Percentiles rank a stretch among this genome's conserved stretches.
These are phyloP conservation scores for Apantesis nais DNA, from an alignment of 2,888 invertebrate genomes.

Conservation along the genomic window DNA sequence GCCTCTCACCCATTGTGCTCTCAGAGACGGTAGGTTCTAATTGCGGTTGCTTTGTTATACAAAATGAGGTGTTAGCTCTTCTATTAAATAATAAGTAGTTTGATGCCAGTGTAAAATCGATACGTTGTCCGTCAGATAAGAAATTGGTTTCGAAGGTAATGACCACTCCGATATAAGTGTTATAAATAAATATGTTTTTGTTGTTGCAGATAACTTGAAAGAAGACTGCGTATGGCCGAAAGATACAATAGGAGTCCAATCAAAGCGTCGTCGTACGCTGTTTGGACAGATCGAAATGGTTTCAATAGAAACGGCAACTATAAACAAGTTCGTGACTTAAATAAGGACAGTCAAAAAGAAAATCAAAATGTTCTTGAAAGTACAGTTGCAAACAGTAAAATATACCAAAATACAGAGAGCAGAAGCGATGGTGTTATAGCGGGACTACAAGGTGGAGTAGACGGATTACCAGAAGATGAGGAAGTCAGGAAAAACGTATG, in stretches of 20 bases:
- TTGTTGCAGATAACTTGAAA: conserved; percentile 78
- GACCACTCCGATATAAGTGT: conserved; percentile 39
- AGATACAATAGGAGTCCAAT: conserved; percentile 74
- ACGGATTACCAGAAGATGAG: conserved; percentile 62
- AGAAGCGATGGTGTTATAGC: conserved; percentile 68
- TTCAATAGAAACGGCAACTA: conserved; percentile 52
- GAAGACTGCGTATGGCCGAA: conserved; percentile 82
- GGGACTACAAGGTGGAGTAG: conserved; percentile 48
- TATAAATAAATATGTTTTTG: conserved; percentile 48
- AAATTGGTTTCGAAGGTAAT: conserved; percentile 56
- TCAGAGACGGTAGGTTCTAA: conserved; percentile 77
- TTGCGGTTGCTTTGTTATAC: conserved; percentile 82
- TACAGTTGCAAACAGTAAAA: conserved; percentile 42
- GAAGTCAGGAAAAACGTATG: conserved; percentile 78
- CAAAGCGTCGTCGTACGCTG: conserved; percentile 78
- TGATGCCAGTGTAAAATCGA: conserved; percentile 64
- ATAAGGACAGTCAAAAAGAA: conserved; percentile 47
- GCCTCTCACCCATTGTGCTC: conserved; percentile 74
- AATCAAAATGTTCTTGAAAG: conserved; percentile 52
- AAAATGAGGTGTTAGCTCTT: conserved; percentile 84
- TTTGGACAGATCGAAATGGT: conserved; percentile 72
- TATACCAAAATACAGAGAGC: conserved; percentile 33
- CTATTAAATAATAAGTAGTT: conserved; percentile 83
- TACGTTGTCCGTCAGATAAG: conserved; percentile 60
- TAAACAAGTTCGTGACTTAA: conserved; percentile 42